Conservation (phyloP, 2,888 invertebrate genomes). For the Cyclophora punctaria region DNA sequence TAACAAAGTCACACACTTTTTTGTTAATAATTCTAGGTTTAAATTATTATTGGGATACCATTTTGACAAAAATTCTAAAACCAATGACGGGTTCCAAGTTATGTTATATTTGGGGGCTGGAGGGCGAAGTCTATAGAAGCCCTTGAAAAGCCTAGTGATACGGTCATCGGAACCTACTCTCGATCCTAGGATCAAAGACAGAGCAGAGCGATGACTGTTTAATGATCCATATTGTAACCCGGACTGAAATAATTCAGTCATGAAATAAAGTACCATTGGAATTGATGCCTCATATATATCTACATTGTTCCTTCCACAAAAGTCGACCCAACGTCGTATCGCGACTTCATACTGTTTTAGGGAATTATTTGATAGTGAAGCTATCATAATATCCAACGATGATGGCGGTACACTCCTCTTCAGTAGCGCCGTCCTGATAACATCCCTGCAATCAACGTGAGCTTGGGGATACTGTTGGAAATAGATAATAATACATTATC, state of each 20-base stretch:
- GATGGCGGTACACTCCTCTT: not conserved
- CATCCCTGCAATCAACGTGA: slow-evolving; percentile 15
- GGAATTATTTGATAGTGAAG: slow-evolving; percentile 10
- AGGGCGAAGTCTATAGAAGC: slow-evolving; percentile 2
- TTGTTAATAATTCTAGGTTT: slow-evolving; percentile 1
- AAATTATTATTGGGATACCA: slow-evolving; percentile 4
- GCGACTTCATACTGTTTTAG: slow-evolving; percentile 8
- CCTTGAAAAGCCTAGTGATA: not conserved
- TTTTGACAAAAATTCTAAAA: slow-evolving; percentile 1
- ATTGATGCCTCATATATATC: slow-evolving; percentile 3
- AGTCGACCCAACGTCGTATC: slow-evolving; percentile 8
- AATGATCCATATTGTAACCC: slow-evolving; percentile 8
- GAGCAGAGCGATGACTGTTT: slow-evolving; percentile 2
- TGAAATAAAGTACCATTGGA: slow-evolving; percentile 1
- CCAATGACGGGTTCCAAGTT: slow-evolving; percentile 10
- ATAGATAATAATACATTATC: not conserved
- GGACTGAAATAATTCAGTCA: slow-evolving; percentile 2
- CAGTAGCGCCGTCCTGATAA: slow-evolving; percentile 5
- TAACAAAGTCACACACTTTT: slow-evolving; percentile 6
- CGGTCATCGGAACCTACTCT: not conserved
- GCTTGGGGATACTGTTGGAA: not conserved
- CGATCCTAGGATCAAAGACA: not conserved
- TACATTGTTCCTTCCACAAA: slow-evolving; percentile 3
- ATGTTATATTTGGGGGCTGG: slow-evolving; percentile 2
- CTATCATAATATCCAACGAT: slow-evolving; percentile 5